Conservation (phyloP, 2,113 vertebrate genomes). For the Clarias gariepinus region DNA sequence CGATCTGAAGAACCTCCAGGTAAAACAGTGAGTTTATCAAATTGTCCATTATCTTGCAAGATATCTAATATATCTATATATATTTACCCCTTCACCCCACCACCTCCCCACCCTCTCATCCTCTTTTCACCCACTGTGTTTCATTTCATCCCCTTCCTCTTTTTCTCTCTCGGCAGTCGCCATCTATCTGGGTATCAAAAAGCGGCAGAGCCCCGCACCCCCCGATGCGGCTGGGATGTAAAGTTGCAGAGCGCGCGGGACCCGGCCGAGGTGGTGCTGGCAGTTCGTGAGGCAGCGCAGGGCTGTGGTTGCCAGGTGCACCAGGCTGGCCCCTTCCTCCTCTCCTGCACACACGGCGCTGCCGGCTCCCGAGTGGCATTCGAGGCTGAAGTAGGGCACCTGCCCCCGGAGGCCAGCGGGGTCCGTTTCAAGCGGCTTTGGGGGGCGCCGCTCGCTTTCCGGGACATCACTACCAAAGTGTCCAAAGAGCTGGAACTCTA, state of each 20-base stretch:
- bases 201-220: constrained; percentile 79
- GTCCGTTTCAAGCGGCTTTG: constrained; percentile 85
- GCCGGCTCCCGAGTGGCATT: constrained; percentile 82
- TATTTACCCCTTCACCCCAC: background rate
- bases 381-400: constrained; percentile 87
- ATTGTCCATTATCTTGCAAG: background rate
- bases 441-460: constrained; percentile 84
- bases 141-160: background rate
- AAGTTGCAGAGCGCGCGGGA: constrained; percentile 78
- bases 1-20: background rate
- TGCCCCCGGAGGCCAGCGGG: constrained; percentile 80
- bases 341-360: constrained; percentile 83
- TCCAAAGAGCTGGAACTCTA: constrained; percentile 84
- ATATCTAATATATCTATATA: constrained; percentile 53
- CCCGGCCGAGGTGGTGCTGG: constrained; percentile 82
- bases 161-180: constrained; percentile 75
- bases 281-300: constrained; percentile 82
- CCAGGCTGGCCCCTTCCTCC: constrained; percentile 85
- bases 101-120: background rate
- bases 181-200: constrained; percentile 96
- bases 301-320: constrained; percentile 81
- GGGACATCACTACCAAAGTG: constrained; percentile 85
- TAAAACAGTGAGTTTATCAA: constrained; percentile 9
- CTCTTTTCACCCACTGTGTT: background rate
- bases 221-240: constrained; percentile 79